Conservation (phyloP, 2,113 vertebrate species). For the Ovis canadensis region DNA sequence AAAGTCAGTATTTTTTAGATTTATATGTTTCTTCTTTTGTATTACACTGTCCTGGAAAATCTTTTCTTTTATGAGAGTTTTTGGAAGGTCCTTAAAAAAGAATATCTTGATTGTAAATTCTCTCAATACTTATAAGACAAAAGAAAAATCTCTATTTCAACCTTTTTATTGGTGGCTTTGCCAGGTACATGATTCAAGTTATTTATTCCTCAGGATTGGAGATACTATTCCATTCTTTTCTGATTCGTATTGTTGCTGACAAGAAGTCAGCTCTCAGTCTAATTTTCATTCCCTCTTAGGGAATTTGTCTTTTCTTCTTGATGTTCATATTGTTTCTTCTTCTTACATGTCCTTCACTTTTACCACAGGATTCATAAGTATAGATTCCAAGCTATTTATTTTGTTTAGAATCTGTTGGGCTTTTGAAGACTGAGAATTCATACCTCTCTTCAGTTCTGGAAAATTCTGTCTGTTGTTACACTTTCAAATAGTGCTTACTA, state of each 20-base stretch:
- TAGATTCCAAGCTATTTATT: neutral
- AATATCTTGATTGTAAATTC: neutral
- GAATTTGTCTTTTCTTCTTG: neutral
- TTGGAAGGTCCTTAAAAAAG: neutral
- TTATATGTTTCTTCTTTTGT: neutral
- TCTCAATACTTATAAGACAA: neutral
- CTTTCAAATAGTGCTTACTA: neutral
- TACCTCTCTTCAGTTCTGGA: neutral
- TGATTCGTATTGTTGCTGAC: neutral
- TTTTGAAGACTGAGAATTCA: neutral
- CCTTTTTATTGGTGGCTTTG: neutral
- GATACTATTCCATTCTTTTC: neutral
- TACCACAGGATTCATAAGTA: neutral
- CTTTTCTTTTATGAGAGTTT: neutral
- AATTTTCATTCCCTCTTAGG: neutral
- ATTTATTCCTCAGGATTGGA: neutral
- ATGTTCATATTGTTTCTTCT: neutral
- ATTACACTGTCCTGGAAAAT: neutral
- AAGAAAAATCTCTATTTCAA: neutral
- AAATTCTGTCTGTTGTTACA: neutral
- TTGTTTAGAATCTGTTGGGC: neutral
- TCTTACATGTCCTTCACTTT: neutral
- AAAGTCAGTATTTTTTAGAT: neutral
- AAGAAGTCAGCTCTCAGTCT: neutral
- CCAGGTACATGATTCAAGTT: neutral